A percentile compares a stretch with the other conserved stretches of the same genome.
Conservation (phyloP, 1,140 invertebrate species). For the Bombyx mandarina region DNA sequence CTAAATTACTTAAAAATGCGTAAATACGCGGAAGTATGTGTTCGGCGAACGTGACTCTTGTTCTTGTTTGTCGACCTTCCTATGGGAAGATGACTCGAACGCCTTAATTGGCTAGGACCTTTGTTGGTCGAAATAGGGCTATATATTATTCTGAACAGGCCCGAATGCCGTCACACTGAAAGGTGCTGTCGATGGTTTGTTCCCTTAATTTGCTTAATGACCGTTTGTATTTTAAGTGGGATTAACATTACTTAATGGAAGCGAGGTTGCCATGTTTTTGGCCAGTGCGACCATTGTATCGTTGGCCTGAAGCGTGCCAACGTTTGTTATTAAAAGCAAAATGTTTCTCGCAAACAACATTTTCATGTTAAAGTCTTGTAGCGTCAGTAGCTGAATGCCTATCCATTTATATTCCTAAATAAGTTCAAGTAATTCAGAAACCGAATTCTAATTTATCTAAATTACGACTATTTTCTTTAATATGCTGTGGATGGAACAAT, state of each 20-base stretch:
- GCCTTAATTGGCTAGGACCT: slow-evolving; percentile 26
- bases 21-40: slow-evolving; percentile 3
- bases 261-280: no score
- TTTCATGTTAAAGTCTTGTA: no score
- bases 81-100: slow-evolving; percentile 32
- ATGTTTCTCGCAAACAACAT: no score
- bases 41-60: slow-evolving; percentile 28
- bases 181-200: slow-evolving; percentile 7
- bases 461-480: no score
- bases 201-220: slow-evolving; percentile 1
- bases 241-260: neutral
- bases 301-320: no score
- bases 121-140: slow-evolving; percentile 26
- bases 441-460: no score
- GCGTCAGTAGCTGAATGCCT: no score
- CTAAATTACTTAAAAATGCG: neutral
- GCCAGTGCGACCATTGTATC: no score
- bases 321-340: no score
- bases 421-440: no score
- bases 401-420: no score
- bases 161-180: neutral
- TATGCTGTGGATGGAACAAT: no score
- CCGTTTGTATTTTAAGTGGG: neutral
- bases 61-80: slow-evolving; percentile 32
- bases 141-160: slow-evolving; percentile 30